Conservation (phyloP, 2,113 vertebrate species). For the Hylia prasina region DNA sequence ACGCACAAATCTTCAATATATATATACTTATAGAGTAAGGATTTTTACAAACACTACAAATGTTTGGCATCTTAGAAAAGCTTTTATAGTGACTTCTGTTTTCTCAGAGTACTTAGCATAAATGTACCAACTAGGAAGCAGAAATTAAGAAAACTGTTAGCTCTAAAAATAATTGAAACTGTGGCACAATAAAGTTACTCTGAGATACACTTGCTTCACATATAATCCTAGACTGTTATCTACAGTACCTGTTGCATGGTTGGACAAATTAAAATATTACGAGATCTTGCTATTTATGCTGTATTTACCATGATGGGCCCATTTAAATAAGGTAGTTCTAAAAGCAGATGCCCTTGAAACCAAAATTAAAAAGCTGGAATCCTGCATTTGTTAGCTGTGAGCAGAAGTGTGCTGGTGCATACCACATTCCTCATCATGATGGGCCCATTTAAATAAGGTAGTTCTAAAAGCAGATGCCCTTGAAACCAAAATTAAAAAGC, state of each 20-base stretch:
- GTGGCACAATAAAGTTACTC: neutral
- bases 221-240: neutral
- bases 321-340: neutral
- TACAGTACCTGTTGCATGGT: neutral
- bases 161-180: constrained; percentile 37
- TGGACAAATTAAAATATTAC: constrained; percentile 44
- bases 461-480: neutral
- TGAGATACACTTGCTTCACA: neutral
- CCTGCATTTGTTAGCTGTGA: neutral
- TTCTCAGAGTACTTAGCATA: neutral
- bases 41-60: neutral
- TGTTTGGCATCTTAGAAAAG: neutral
- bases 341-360: neutral
- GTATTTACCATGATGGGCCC: neutral
- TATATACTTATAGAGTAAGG: neutral
- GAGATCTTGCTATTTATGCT: constrained; percentile 4
- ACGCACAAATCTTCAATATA: accelerated
- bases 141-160: constrained; percentile 28
- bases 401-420: no score
- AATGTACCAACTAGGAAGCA: neutral
- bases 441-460: neutral
- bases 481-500: neutral
- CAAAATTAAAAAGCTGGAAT: neutral
- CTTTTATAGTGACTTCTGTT: neutral
- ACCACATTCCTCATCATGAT: no score